Evolutionary conservation across 2,113 vertebrate species (phyloP).

Genomic region (Nestor notabilis): DNA sequence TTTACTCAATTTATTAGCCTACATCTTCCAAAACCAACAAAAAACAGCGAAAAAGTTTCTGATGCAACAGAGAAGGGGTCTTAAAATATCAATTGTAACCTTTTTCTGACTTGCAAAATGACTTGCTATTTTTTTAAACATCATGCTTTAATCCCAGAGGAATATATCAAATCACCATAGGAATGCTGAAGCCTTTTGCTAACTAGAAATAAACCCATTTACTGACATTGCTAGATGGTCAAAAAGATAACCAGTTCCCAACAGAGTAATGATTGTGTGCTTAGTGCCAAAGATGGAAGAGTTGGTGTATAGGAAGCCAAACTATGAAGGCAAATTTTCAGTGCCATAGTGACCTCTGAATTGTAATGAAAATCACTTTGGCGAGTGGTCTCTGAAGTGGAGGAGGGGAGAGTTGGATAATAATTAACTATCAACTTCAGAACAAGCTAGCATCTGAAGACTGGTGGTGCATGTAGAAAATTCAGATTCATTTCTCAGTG

Average conservation of each 20-base stretch:
- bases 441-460: background rate
- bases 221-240: background rate
- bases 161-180: background rate
- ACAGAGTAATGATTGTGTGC: background rate
- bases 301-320: background rate
- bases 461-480: background rate
- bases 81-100: background rate
- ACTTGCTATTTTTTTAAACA: background rate
- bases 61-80: background rate
- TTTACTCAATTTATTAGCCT: background rate
- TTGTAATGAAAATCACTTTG: background rate
- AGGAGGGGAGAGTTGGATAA: background rate
- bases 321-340: background rate
- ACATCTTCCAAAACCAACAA: background rate
- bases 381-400: background rate
- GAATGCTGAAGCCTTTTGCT: background rate
- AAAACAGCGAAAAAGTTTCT: background rate
- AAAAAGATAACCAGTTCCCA: background rate
- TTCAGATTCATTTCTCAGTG: background rate
- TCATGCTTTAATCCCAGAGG: background rate
- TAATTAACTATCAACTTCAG: background rate
- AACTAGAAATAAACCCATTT: background rate
- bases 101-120: background rate
- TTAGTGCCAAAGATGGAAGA: background rate
- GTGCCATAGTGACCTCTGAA: background rate